Evolutionary conservation across 2,113 vertebrate genomes (phyloP).

Genomic region (Zosterops pallidus): DNA sequence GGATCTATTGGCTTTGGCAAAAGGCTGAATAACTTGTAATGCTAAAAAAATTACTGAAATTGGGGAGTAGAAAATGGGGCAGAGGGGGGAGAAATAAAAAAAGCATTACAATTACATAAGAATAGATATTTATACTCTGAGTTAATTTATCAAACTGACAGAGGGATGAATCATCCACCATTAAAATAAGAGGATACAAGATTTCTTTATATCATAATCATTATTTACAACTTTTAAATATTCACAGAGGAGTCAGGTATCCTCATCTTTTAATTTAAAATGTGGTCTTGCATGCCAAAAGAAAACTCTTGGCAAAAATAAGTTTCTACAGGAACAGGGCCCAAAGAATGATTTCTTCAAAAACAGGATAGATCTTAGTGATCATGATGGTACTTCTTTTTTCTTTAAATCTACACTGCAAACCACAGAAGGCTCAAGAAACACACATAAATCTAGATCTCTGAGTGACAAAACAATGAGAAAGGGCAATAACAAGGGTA

Average conservation of each 20-base stretch:
- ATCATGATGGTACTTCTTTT: neutral
- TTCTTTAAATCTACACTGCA: neutral
- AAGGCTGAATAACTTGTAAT: conserved; percentile 29
- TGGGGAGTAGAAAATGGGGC: conserved; percentile 9
- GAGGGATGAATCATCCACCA: conserved; percentile 22
- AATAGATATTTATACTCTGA: conserved; percentile 51
- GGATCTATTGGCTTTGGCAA: conserved; percentile 41
- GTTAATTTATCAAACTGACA: conserved; percentile 50
- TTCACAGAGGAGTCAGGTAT: neutral
- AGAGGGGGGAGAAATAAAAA: neutral
- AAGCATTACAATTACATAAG: conserved; percentile 37
- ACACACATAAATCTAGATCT: neutral
- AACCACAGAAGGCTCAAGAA: neutral
- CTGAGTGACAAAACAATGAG: neutral
- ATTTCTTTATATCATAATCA: conserved; percentile 36
- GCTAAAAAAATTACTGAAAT: conserved; percentile 45
- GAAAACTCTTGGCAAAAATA: conserved; percentile 59
- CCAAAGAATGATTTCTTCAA: conserved; percentile 60
- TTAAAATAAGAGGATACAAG: conserved; percentile 15
- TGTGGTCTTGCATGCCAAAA: conserved; percentile 8
- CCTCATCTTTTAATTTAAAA: conserved; percentile 34
- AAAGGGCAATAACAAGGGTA: neutral
- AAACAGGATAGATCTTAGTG: conserved; percentile 28
- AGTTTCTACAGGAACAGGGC: conserved; percentile 30
- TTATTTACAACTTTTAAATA: conserved; percentile 51